Conservation (phyloP, 2,113 vertebrate genomes). For the Pundamilia nyererei region DNA sequence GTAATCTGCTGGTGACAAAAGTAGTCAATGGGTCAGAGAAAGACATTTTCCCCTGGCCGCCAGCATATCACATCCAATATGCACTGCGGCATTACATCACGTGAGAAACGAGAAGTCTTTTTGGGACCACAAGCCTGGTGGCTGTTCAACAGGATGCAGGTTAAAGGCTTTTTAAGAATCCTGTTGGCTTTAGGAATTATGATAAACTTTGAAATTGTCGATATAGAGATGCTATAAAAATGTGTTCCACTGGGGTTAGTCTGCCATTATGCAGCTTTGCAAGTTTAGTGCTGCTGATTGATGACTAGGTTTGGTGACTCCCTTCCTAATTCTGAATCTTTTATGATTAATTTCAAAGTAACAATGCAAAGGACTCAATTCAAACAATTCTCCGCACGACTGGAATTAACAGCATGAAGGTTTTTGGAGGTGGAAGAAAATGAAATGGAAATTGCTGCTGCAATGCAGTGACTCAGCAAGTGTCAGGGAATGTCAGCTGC, state of each 20-base stretch:
- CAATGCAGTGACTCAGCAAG: neutral
- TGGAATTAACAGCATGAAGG: neutral
- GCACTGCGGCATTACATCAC: fast-evolving
- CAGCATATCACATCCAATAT: neutral
- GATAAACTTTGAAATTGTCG: neutral
- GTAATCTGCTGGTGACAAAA: neutral
- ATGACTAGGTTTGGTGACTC: neutral
- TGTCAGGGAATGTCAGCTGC: neutral
- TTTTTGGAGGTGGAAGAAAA: neutral
- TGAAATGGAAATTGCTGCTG: neutral
- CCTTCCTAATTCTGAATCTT: neutral
- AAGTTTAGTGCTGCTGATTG: neutral
- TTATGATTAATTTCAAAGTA: neutral
- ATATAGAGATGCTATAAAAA: neutral
- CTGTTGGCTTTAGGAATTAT: neutral
- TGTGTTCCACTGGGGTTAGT: neutral
- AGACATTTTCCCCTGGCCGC: neutral
- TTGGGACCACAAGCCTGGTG: neutral
- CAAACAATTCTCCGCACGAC: neutral
- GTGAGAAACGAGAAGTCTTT: neutral
- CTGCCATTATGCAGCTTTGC: neutral
- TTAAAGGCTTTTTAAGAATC: neutral
- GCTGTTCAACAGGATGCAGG: neutral
- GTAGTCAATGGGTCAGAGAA: neutral
- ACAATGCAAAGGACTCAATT: neutral